Conservation (phyloP, 2,888 invertebrate genomes). For the Catocala nupta region DNA sequence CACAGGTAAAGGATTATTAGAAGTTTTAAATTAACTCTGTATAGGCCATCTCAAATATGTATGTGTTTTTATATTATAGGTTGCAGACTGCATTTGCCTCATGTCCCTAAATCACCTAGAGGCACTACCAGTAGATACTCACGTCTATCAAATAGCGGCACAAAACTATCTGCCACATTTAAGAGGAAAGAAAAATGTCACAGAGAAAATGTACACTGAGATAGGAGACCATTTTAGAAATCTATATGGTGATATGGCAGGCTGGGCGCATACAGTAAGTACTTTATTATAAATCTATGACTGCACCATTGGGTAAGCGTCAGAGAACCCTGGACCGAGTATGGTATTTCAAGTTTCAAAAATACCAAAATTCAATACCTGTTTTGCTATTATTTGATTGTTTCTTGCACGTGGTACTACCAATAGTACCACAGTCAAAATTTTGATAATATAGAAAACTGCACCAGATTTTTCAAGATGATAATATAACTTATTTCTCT, state of each 20-base stretch:
- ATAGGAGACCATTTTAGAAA: conserved; percentile 93
- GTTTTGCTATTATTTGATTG: too few relatives aligned
- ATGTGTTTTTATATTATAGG: conserved; percentile 82
- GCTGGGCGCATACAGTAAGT: conserved; percentile 98
- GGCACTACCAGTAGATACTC: conserved; percentile 98
- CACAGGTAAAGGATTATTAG: too few relatives aligned
- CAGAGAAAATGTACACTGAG: conserved; percentile 94
- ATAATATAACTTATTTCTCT: too few relatives aligned
- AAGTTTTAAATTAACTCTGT: background rate
- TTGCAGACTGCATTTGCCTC: conserved; percentile 98
- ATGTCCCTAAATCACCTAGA: conserved; percentile 97
- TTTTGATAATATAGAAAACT: too few relatives aligned
- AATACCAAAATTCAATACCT: too few relatives aligned
- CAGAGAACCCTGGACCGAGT: too few relatives aligned
- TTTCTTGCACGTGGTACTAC: too few relatives aligned
- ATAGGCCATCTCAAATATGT: background rate
- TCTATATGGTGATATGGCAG: conserved; percentile 95
- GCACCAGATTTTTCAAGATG: too few relatives aligned
- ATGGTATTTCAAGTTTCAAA: too few relatives aligned
- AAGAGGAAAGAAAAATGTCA: conserved; percentile 91
- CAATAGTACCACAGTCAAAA: too few relatives aligned
- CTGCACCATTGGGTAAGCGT: too few relatives aligned
- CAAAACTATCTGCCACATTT: conserved; percentile 93
- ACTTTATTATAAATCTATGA: too few relatives aligned
- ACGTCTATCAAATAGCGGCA: conserved; percentile 96